Evolutionary conservation across 2,797 vertebrate species (phyloP).

Genomic region (Epinephelus awoara): DNA sequence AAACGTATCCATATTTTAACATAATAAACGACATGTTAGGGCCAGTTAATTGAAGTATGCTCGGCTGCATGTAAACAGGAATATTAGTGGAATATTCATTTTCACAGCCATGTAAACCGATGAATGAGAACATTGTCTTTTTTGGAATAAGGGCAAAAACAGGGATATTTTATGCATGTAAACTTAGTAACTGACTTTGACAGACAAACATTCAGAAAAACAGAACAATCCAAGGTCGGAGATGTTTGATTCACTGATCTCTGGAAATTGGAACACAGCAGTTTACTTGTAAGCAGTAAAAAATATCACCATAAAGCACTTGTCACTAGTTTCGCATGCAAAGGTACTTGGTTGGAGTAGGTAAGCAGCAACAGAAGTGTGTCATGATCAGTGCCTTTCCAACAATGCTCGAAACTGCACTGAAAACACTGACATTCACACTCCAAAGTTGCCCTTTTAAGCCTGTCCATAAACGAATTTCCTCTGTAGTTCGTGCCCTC

Average conservation of each 20-base stretch:
- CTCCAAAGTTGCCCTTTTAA: slow-evolving; percentile 71
- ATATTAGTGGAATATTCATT: too few relatives aligned
- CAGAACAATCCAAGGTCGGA: not conserved
- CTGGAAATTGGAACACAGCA: slow-evolving; percentile 23
- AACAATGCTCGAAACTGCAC: slow-evolving; percentile 40
- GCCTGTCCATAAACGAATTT: slow-evolving; percentile 45
- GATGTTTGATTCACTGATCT: slow-evolving; percentile 21
- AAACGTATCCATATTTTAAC: too few relatives aligned
- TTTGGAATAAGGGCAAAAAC: too few relatives aligned
- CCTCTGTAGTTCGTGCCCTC: slow-evolving; percentile 50
- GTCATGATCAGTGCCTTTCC: slow-evolving; percentile 26
- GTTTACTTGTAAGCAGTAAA: slow-evolving; percentile 14
- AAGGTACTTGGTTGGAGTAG: slow-evolving; percentile 26
- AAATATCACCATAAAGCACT: slow-evolving; percentile 30
- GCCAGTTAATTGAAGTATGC: too few relatives aligned
- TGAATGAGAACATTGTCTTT: too few relatives aligned
- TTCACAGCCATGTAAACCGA: too few relatives aligned
- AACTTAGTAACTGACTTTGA: not conserved
- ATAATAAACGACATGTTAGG: too few relatives aligned
- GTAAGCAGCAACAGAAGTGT: slow-evolving; percentile 35
- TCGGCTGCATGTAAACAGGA: too few relatives aligned
- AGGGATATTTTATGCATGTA: too few relatives aligned
- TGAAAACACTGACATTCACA: slow-evolving; percentile 68
- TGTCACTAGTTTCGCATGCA: slow-evolving; percentile 10
- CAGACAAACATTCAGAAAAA: not conserved